Evolutionary conservation across 2,888 invertebrate species (phyloP).

Genomic region (Temnothorax rugatulus): DNA sequence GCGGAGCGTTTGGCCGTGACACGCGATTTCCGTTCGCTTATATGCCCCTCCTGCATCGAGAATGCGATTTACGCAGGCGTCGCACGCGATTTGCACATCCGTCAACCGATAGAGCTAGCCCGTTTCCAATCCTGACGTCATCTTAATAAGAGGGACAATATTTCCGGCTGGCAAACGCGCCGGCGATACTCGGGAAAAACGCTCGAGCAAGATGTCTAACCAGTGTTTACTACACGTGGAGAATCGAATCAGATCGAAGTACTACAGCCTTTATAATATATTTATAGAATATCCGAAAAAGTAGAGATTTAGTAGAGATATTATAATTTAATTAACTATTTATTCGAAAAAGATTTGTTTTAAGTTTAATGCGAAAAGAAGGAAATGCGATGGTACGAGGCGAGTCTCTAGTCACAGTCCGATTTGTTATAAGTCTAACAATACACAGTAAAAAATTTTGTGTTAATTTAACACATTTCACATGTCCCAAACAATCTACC

Average conservation of each 20-base stretch:
- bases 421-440: too few relatives aligned
- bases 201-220: slow-evolving; percentile 6
- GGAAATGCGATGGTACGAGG: too few relatives aligned
- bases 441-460: too few relatives aligned
- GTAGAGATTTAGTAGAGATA: background rate
- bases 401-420: too few relatives aligned
- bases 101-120: slow-evolving; percentile 65
- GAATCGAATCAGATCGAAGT: background rate
- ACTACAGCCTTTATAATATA: background rate
- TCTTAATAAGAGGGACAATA: slow-evolving; percentile 72
- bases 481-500: too few relatives aligned
- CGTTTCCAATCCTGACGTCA: slow-evolving; percentile 69
- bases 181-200: slow-evolving; percentile 36
- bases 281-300: background rate
- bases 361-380: too few relatives aligned
- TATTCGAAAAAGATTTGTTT: background rate
- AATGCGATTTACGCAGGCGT: slow-evolving; percentile 69
- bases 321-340: background rate
- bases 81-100: slow-evolving; percentile 73
- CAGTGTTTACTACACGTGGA: background rate
- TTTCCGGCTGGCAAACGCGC: slow-evolving; percentile 52
- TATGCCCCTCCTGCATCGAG: slow-evolving; percentile 49
- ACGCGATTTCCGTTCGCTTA: slow-evolving; percentile 70
- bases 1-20: slow-evolving; percentile 64
- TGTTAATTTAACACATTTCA: too few relatives aligned